phyloP scores from a whole-genome alignment of 2,113 vertebrate species.

The Pelmatolapia mariae region DNA sequence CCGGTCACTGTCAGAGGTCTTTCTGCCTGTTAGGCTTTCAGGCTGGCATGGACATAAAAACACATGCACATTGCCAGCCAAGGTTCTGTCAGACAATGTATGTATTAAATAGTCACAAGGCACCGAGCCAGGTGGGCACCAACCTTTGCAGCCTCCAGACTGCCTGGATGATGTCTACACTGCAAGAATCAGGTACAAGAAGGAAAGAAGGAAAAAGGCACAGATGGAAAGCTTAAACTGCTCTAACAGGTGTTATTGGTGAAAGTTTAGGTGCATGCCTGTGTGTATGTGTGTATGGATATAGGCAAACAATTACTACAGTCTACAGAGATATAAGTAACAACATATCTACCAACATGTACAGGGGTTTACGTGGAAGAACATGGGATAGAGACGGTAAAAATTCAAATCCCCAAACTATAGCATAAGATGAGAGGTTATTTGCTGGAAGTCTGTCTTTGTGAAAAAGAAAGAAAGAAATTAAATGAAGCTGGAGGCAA shows the following conservation, averaged over 20 bases:
- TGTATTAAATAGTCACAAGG: background rate
- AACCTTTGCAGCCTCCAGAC: background rate
- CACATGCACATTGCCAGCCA: background rate
- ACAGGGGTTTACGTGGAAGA: background rate
- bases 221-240: background rate
- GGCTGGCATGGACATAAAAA: background rate
- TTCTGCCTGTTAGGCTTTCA: background rate
- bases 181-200: background rate
- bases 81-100: background rate
- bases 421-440: background rate
- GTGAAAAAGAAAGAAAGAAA: background rate
- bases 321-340: background rate
- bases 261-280: background rate
- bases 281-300: background rate
- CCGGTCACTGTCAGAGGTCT: conserved; percentile 11
- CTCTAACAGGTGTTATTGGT: background rate
- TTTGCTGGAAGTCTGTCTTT: background rate
- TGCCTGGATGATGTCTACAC: background rate
- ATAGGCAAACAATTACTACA: background rate
- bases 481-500: background rate
- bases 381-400: background rate
- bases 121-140: background rate
- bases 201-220: background rate
- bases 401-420: background rate
- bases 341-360: background rate